These are phyloP conservation scores for Brachypalpus laphriformis DNA, from an alignment of 2,888 invertebrate species.

Conservation along the genomic window DNA sequence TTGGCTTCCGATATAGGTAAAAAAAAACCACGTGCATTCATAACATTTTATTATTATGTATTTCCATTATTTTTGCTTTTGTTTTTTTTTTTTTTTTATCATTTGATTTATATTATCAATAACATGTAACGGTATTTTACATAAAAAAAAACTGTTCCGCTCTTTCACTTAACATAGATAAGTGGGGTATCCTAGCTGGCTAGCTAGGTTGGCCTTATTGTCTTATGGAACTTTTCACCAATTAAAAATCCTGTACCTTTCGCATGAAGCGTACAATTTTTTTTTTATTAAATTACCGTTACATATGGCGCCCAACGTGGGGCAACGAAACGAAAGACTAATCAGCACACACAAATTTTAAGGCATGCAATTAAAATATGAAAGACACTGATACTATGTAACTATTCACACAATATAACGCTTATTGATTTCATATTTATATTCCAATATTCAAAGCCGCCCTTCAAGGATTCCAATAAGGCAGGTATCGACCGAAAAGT, in stretches of 20 bases:
- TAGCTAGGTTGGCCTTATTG: too few relatives aligned
- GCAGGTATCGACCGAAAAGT: slow-evolving; percentile 81
- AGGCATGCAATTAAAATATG: background rate
- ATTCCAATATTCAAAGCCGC: slow-evolving; percentile 76
- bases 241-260: too few relatives aligned
- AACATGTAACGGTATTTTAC: too few relatives aligned
- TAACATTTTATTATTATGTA: slow-evolving; percentile 60
- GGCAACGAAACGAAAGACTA: too few relatives aligned
- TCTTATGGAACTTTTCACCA: too few relatives aligned
- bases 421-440: slow-evolving; percentile 27
- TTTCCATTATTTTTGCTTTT: slow-evolving; percentile 66
- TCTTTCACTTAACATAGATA: too few relatives aligned
- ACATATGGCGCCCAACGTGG: too few relatives aligned
- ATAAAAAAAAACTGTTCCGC: too few relatives aligned
- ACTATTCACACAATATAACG: background rate
- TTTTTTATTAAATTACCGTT: too few relatives aligned
- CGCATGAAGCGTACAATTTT: too few relatives aligned
- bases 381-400: background rate
- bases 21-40: slow-evolving; percentile 45
- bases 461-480: slow-evolving; percentile 83
- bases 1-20: slow-evolving; percentile 83
- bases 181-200: too few relatives aligned
- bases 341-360: background rate
- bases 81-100: slow-evolving; percentile 50
- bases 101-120: slow-evolving; percentile 17